Evolutionary conservation across 2,113 vertebrate genomes (phyloP), one percentile per base, ranked within the genome.

Genomic region (Choloepus hoffmanni): DNA sequence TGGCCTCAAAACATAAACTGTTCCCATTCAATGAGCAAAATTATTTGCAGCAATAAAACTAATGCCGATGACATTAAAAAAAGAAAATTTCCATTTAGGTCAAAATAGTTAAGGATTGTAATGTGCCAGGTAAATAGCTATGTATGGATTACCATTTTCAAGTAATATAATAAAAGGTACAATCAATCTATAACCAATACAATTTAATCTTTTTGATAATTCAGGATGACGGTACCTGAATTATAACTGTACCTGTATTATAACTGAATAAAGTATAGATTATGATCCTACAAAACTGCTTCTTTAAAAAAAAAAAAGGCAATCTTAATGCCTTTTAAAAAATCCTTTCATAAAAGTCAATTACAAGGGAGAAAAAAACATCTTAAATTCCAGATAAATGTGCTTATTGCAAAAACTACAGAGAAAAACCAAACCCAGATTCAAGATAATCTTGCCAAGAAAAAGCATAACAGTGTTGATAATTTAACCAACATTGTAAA

Each of bases 1-100:
- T 92, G n/a, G 28, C 76, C 63, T 55, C 70, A 92, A 96, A 76
- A 26, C 77, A 82, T 7, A 88, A 11, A 89, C 58, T 74, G 14
- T 48, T 84, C 7, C 43, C 24, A 72, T 53, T 90, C 26, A 33
- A 76, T 16, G 60, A 76, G n/a, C 50, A 91, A 79, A 83, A 79
- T 36, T 86, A 83, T 43, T 89, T 92, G n/a, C 82, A 78, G 19
- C 53, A 58, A 58, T 58, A 58, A 58, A 58, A 55, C 55, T 58
- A 63, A 21, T 76, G 28, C 77, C 74, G 36, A 7, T 70, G 55
- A 90, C 55, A 40, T 73, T 30, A 48, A 90, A 58, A 58, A 58
- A 58, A 18, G 55, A 58, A 50, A 74, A 21, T 68, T 63, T 28
- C 23, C 43, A 36, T 13, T 5, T 45, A 62, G 33, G 4, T 78